Evolutionary conservation across 2,888 invertebrate species (phyloP).

Genomic region (Chrysolina americana): DNA sequence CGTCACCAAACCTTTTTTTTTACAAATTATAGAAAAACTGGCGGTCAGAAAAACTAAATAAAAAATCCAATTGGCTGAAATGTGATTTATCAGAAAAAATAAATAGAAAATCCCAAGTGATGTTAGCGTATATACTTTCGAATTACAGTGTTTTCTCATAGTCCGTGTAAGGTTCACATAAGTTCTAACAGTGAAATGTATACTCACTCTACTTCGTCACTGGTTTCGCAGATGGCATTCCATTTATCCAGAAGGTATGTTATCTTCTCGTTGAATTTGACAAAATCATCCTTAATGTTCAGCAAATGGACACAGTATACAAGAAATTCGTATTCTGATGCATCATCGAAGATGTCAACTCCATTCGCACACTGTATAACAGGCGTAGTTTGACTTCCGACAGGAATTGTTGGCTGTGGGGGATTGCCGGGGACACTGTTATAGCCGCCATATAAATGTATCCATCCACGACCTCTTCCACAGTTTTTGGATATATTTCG

Average conservation of each 20-base stretch:
- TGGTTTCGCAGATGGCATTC: background rate
- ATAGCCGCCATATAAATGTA: constrained; percentile 51
- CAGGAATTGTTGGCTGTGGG: constrained; percentile 35
- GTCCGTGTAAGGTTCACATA: no score
- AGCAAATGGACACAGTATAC: constrained; percentile 61
- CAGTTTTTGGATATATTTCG: constrained; percentile 48
- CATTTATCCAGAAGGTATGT: background rate
- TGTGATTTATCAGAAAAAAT: no score
- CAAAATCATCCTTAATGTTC: constrained; percentile 65
- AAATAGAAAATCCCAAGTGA: no score
- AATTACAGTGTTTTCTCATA: no score
- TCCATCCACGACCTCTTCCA: constrained; percentile 58
- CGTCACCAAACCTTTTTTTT: no score
- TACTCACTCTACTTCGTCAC: background rate
- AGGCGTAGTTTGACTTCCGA: constrained; percentile 25
- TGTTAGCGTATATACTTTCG: no score
- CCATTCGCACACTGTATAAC: constrained; percentile 28
- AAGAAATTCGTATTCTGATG: constrained; percentile 52
- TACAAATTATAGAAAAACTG: no score
- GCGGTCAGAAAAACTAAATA: no score
- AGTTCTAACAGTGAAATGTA: background rate
- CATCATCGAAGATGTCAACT: constrained; percentile 45
- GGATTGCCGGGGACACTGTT: constrained; percentile 38
- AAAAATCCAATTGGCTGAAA: no score
- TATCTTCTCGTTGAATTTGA: constrained; percentile 60